Evolutionary conservation across 2,888 invertebrate genomes (phyloP), one percentile per base, ranked within the genome.

Genomic region (Idaea biselata): DNA sequence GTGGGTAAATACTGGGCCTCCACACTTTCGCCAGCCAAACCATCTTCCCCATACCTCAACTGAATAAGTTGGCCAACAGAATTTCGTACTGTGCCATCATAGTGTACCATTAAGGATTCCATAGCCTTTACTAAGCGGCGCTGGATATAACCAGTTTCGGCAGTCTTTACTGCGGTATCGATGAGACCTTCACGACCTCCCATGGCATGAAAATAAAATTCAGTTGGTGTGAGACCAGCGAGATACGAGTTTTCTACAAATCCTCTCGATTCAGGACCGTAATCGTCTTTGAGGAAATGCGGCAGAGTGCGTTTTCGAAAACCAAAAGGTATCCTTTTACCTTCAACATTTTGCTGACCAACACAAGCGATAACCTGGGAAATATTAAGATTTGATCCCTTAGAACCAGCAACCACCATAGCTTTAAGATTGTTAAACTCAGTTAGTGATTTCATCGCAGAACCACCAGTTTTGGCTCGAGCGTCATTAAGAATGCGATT

Each of bases 361-460:
- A 99, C 99, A 94, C 99, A 99, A 91, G 99, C 99, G 94, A 99
- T 99, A 94, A 99, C 99, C 94, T 99, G 99, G 25, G 99, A 99
- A 84, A 99, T 99, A 81, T 99, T 99, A 94, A 99, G 99, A 84
- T 99, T 99, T 61, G 99, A 99, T 64, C 99, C 99, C 88, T 99
- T 99, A 0, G 99, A 98, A 73, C 99, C 99, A 0, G 99, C 97
- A 54, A 99, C 99, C 86, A 99, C 99, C 99, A 99, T 99, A 93
- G 99, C 98, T 88, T 99, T 99, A 81, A 99, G 94, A 89, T 99
- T 99, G 87, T 99, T 99, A 93, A 98, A 99, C 83, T 99, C 99
- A 69, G 99, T 99, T 58, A 99, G 93, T 44, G 99, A 99, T 91
- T 99, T 99, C 93, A 99, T 99, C 66, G 99, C 99, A 60, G 99